phyloP scores from a whole-genome alignment of 2,888 invertebrate species.

The Isoperla grammatica region DNA sequence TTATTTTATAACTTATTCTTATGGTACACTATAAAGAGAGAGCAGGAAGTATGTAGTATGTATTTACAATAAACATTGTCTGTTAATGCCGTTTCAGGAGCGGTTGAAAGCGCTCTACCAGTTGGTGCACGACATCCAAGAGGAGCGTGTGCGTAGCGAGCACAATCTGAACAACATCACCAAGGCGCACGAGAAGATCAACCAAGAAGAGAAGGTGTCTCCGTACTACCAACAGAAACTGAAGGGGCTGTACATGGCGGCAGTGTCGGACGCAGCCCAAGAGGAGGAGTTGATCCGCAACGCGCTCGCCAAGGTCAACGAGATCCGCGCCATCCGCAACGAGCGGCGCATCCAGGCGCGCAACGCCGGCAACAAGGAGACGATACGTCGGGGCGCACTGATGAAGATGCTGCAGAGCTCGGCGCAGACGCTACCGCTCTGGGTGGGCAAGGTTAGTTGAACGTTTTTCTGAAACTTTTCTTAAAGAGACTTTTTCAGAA shows the following conservation, averaged over 20 bases:
- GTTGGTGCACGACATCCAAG: conserved; percentile 74
- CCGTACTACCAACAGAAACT: conserved; percentile 63
- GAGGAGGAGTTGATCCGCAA: conserved; percentile 79
- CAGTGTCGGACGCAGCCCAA: conserved; percentile 72
- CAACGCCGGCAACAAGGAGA: conserved; percentile 83
- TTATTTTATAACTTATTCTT: no score
- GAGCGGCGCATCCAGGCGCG: conserved; percentile 81
- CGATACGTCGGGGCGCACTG: conserved; percentile 85
- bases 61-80: no score
- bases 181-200: conserved; percentile 64
- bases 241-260: conserved; percentile 71
- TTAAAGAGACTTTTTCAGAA: no score
- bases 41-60: no score
- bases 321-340: conserved; percentile 83
- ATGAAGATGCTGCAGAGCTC: conserved; percentile 94
- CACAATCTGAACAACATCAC: conserved; percentile 71
- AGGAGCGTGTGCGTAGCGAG: conserved; percentile 72
- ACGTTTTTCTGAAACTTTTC: no score
- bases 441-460: conserved; percentile 81
- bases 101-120: conserved; percentile 70
- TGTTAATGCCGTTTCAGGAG: conserved; percentile 69
- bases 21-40: no score
- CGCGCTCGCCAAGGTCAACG: conserved; percentile 80
- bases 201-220: conserved; percentile 43
- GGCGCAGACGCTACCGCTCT: conserved; percentile 88